Percentiles rank a stretch among this genome's conserved stretches.
Conservation (phyloP, 2,797 vertebrate species). For the Scleropages formosus region DNA sequence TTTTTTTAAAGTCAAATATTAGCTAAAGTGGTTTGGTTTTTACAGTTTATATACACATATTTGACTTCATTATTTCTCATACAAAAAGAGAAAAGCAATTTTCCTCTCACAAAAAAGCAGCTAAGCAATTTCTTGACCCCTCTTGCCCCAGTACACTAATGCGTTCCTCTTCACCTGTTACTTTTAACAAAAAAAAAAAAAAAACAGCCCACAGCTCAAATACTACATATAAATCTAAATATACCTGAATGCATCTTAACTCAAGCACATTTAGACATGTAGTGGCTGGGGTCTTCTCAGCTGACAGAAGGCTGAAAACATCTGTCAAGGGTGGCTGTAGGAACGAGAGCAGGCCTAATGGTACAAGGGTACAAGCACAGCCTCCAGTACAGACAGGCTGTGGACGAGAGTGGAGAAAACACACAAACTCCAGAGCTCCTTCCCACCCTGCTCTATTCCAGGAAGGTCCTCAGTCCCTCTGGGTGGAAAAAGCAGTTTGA, state of each 20-base stretch:
- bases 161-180: background rate
- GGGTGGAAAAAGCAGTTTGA: background rate
- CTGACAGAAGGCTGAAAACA: background rate
- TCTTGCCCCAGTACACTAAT: background rate
- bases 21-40: conserved; percentile 48
- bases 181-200: background rate
- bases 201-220: background rate
- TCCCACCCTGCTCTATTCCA: too few species aligned
- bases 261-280: background rate
- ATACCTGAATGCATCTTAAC: background rate
- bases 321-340: too few species aligned
- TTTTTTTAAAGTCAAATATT: conserved; percentile 61
- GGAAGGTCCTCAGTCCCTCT: background rate
- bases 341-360: too few species aligned
- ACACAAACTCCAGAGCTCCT: background rate
- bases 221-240: too few species aligned
- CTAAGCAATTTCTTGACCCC: background rate
- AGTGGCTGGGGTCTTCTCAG: background rate
- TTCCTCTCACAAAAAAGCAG: background rate
- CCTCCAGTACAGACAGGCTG: background rate
- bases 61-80: conserved; percentile 63
- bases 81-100: conserved; percentile 19
- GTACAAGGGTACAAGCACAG: too few species aligned
- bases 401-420: background rate
- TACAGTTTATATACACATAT: conserved; percentile 43